These are phyloP conservation scores for Drosophila teissieri DNA, from an alignment of 1,140 invertebrate species.

Conservation along the genomic window DNA sequence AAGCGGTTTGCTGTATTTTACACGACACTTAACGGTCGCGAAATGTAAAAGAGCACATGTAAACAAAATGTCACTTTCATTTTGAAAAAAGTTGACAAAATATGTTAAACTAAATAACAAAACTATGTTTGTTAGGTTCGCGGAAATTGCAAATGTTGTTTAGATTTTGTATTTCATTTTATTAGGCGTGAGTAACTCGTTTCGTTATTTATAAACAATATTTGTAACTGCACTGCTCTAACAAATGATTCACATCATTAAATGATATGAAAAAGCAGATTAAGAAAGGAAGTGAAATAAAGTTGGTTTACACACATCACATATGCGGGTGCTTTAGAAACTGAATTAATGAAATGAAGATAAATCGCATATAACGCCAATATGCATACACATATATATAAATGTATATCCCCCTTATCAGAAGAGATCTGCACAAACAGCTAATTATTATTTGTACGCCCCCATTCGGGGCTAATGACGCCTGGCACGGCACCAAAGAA, in stretches of 20 bases:
- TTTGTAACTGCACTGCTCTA: too few species aligned
- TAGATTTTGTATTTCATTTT: too few species aligned
- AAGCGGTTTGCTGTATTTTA: background rate
- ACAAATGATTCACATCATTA: background rate
- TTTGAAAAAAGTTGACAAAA: background rate
- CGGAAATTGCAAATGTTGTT: too few species aligned
- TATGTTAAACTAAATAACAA: too few species aligned
- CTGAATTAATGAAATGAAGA: background rate
- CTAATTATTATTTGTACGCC: conserved; percentile 23
- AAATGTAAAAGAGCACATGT: background rate
- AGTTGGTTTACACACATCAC: background rate
- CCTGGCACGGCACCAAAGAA: conserved; percentile 25
- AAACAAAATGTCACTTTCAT: background rate
- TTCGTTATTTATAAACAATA: too few species aligned
- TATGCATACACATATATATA: background rate
- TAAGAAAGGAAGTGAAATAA: background rate
- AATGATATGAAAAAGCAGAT: background rate
- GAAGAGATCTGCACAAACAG: conserved; percentile 20
- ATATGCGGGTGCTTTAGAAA: conserved; percentile 6
- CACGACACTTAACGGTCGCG: background rate
- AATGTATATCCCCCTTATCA: conserved; percentile 2
- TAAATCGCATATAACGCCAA: background rate
- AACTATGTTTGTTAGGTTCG: too few species aligned
- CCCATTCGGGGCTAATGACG: conserved; percentile 29
- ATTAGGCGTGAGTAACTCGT: too few species aligned